Conservation (phyloP, 2,113 vertebrate genomes). For the Onychostruthus taczanowskii region DNA sequence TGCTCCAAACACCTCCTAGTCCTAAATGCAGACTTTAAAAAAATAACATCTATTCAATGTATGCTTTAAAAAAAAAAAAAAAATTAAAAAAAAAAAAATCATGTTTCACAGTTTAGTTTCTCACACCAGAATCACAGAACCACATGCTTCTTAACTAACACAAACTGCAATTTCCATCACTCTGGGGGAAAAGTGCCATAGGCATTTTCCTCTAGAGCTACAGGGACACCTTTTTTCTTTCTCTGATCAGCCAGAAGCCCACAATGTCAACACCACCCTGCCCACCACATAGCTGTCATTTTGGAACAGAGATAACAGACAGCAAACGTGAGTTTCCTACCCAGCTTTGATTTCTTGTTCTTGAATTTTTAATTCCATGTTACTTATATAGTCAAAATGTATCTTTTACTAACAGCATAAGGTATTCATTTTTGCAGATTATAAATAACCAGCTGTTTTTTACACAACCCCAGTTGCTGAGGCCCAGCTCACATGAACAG, state of each 20-base stretch:
- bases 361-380: background rate
- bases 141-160: background rate
- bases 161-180: background rate
- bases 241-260: background rate
- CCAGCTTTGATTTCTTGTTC: background rate
- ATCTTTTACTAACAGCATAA: background rate
- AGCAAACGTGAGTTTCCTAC: background rate
- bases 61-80: background rate
- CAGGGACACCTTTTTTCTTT: background rate
- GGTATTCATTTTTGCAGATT: background rate
- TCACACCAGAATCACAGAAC: background rate
- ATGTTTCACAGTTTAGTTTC: background rate
- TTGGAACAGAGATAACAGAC: background rate
- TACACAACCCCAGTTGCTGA: background rate
- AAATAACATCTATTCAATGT: background rate
- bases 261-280: background rate
- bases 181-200: background rate
- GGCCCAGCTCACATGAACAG: background rate
- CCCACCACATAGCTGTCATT: rapidly evolving
- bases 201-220: background rate
- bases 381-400: background rate
- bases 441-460: background rate
- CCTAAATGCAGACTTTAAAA: background rate
- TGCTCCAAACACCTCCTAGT: background rate
- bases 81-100: background rate